Evolutionary conservation across 2,113 vertebrate genomes (phyloP), one percentile per base, ranked within the genome.

Genomic region (Desmodus rotundus): DNA sequence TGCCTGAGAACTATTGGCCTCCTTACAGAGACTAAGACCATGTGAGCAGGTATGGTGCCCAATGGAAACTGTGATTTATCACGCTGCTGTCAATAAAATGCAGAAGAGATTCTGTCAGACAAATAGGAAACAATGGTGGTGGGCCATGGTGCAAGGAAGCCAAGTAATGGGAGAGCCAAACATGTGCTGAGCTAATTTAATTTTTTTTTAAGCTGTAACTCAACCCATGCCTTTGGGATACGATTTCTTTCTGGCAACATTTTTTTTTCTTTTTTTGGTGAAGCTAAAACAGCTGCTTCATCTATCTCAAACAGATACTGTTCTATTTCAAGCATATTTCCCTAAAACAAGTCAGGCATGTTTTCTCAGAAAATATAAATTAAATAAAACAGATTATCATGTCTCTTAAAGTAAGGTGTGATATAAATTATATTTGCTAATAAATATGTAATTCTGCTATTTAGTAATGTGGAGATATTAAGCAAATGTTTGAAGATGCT

Each of bases 131-230:
- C 17, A 74, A 56, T 67, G 63, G 70, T 83, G 52, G 20, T 70
- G 38, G 73, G 24, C 73, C 85, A 91, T 31, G 50, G 72, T 70
- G 17, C 70, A 80, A 87, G 58, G 31, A 86, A 96, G 96, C 91
- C 92, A 97, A 93, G 28, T 47, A 47, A 26, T 36, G 92, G 13
- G 3, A 78, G 63, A 96, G 36, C 10, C 76, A 92, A 87, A 33
- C 13, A 45, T 96, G 89, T 61, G 2, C 36, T 80, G 74, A 26
- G 56, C 54, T 95, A 95, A 95, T 95, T 96, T 94, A 45, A 56
- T 82, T 96, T 97, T 89, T 96, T 95, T 56, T 58, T 8, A 90
- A 91, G 28, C 0, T 95, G 65, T 96, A 97, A 96, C 90, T 73
- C 91, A 56, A 19, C 56, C 89, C 67, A 95, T 0, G 0, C 28